These are phyloP conservation scores for Zaprionus obscuricornis DNA, from an alignment of 2,888 invertebrate species.

Conservation along the genomic window DNA sequence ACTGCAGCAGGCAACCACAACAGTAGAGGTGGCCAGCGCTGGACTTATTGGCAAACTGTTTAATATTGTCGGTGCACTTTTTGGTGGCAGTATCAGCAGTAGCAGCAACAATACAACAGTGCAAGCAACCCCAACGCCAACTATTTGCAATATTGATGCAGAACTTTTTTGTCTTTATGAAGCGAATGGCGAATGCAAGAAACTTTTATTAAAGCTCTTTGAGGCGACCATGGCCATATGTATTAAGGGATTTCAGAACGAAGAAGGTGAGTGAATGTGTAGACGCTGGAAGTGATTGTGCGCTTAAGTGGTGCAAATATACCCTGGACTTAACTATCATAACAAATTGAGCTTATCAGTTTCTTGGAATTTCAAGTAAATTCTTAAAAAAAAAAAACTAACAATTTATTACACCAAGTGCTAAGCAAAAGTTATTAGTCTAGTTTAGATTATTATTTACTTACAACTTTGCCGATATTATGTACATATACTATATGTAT, in stretches of 20 bases:
- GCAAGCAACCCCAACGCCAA: slow-evolving; percentile 16
- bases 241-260: slow-evolving; percentile 79
- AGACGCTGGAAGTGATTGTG: slow-evolving; percentile 38
- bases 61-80: slow-evolving; percentile 76
- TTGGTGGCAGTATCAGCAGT: slow-evolving; percentile 48
- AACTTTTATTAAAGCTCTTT: slow-evolving; percentile 80
- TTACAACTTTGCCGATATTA: no score
- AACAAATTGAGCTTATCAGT: no score
- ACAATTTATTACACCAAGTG: no score
- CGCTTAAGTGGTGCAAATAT: slow-evolving; percentile 31
- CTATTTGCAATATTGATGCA: slow-evolving; percentile 47
- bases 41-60: slow-evolving; percentile 75
- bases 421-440: no score
- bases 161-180: slow-evolving; percentile 71
- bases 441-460: no score
- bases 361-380: no score
- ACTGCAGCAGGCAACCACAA: slow-evolving; percentile 45
- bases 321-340: not conserved
- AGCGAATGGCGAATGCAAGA: slow-evolving; percentile 78
- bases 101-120: not conserved
- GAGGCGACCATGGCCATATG: slow-evolving; percentile 82
- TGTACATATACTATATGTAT: no score
- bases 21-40: slow-evolving; percentile 26
- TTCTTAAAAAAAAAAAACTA: no score
- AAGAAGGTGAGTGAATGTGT: slow-evolving; percentile 75